Base-by-base conservation (phyloP, 2,797 vertebrate species). In the Leuciscus waleckii region DNA sequence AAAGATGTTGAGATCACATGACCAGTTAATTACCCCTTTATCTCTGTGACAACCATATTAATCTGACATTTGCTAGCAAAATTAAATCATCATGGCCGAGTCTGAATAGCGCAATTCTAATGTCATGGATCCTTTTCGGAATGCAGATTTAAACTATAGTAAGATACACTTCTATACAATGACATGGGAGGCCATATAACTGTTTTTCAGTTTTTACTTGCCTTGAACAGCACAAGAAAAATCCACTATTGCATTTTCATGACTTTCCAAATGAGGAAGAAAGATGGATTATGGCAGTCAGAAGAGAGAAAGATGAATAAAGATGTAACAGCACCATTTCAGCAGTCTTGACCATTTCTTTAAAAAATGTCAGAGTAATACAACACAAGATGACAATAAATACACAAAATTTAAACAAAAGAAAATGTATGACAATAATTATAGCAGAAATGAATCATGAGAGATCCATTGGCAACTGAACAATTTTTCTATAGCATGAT, bases 1-100 rank as follows among this genome's bases (percentile, higher is more conserved):
- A 74, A 17, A 32, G 26, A 74, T 51, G 3, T 49, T 49, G 16
- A 73, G 71, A 74, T 43, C 69, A 70, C 65, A 67, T 67, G 65
- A 67, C 17, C 6, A 39, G 14, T 32, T 65, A 17, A 32, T 65
- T 65, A 17, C 26, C 26, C n/a, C 35, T 69, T 68, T 39, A 13
- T 39, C 1, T 39, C 17, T 39, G 35, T 39, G 37, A 13, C 17
- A 69, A 39, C 35, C 67, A 21, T 37, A 68, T 68, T 37, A 58
- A 68, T 37, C 35, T 2, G 67, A 68, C 7, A 37, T 19, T 68
- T 63, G 5, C 26, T 32, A 65, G 61, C 26, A 16, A 65, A 65
- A 29, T 65, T 1, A 65, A 37, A 2, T 19, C 35, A 37, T 68
- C 19, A 21, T 19, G 65, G 7, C 35, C 37, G 17, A 37, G 32